phyloP scores from a whole-genome alignment of 2,797 vertebrate species.

The Rhynchonycteris naso region DNA sequence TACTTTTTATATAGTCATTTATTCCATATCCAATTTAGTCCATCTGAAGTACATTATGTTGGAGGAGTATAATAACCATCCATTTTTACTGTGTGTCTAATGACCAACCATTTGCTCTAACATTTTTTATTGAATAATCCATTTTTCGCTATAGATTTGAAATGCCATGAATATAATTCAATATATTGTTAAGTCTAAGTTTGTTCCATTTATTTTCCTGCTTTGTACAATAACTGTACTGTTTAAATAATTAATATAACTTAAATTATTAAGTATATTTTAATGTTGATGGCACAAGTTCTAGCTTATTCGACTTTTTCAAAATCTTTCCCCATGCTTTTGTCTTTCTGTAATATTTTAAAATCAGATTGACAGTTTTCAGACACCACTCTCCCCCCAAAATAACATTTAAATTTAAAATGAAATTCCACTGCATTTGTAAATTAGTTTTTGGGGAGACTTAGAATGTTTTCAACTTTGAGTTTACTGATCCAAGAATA shows the following conservation, averaged over 20 bases:
- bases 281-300: not conserved
- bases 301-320: not conserved
- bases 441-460: not conserved
- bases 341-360: not conserved
- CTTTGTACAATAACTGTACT: not conserved
- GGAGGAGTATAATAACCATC: not conserved
- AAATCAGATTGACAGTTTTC: not conserved
- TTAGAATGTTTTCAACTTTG: not conserved
- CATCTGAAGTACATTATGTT: not conserved
- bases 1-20: not conserved
- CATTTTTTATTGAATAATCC: constrained; percentile 19
- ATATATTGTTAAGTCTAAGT: not conserved
- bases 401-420: not conserved
- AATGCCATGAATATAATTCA: not conserved
- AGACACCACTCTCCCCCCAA: not conserved
- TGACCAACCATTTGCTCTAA: not conserved
- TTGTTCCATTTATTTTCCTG: not conserved
- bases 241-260: not conserved
- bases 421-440: not conserved
- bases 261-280: constrained; percentile 23
- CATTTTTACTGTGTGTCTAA: not conserved
- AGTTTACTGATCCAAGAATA: not conserved
- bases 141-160: not conserved
- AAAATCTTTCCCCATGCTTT: not conserved
- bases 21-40: not conserved